A percentile compares a stretch with the other conserved stretches of the same genome.
These are phyloP conservation scores for Pyrgus malvae DNA, from an alignment of 2,888 invertebrate genomes.

Conservation along the genomic window DNA sequence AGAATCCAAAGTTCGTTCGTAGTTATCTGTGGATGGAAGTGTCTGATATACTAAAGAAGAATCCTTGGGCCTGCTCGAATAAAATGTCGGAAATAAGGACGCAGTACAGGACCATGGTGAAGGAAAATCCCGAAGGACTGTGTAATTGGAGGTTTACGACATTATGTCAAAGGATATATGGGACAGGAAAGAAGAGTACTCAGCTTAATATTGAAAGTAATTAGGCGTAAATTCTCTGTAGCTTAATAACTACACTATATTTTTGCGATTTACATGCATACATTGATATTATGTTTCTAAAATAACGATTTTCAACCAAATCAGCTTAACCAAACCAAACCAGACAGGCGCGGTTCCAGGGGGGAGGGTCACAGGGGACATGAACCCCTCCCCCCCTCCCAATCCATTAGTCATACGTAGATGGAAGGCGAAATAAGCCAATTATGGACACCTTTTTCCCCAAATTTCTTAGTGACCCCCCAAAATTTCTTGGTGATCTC, in stretches of 20 bases:
- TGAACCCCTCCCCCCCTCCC: too few relatives aligned
- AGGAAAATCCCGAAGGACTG: conserved; percentile 52
- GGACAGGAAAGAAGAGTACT: conserved; percentile 58
- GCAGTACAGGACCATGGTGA: conserved; percentile 63
- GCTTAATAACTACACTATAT: background rate
- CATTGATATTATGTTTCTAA: too few relatives aligned
- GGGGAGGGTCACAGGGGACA: too few relatives aligned
- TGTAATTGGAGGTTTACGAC: conserved; percentile 60
- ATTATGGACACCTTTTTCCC: too few relatives aligned
- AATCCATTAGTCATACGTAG: too few relatives aligned
- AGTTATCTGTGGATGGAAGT: conserved; percentile 70
- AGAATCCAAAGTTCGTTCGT: conserved; percentile 65
- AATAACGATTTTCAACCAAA: too few relatives aligned
- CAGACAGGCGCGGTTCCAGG: too few relatives aligned
- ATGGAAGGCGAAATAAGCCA: too few relatives aligned
- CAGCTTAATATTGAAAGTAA: background rate
- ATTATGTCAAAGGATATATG: conserved; percentile 72
- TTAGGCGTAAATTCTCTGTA: background rate
- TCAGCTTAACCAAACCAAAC: too few relatives aligned
- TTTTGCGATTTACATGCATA: too few relatives aligned
- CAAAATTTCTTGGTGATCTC: too few relatives aligned
- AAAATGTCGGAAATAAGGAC: conserved; percentile 70
- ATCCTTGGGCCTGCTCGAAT: conserved; percentile 64
- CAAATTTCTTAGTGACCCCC: too few relatives aligned
- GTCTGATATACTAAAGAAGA: conserved; percentile 57